Percentiles rank a stretch among this genome's conserved stretches.
Evolutionary conservation across 2,888 invertebrate species (phyloP).

Genomic region (Eurytoma californica): DNA sequence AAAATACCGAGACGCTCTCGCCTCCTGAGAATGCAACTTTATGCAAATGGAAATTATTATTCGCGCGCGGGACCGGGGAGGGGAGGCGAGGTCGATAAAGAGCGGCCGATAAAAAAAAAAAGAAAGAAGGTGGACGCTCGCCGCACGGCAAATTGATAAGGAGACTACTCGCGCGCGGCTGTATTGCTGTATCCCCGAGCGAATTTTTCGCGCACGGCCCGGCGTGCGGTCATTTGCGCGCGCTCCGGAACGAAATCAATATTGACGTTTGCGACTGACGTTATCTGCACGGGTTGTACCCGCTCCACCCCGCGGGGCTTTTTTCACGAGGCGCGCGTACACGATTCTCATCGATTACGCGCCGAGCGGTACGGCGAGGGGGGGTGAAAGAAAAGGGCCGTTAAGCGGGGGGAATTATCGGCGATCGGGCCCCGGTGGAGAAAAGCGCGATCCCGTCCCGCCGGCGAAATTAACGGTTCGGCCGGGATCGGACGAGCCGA

Average conservation of each 20-base stretch:
- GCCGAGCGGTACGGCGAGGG: too few species aligned
- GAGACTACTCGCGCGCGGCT: background rate
- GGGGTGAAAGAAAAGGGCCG: background rate
- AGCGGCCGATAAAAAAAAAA: conserved; percentile 4
- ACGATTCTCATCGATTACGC: too few species aligned
- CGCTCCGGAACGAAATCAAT: conserved; percentile 10
- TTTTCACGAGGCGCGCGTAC: too few species aligned
- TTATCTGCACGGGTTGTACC: background rate
- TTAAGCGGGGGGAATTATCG: conserved; percentile 38
- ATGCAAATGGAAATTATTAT: conserved; percentile 39
- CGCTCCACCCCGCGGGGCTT: too few species aligned
- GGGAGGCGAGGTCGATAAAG: conserved; percentile 10
- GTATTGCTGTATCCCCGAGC: background rate
- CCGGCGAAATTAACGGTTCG: conserved; percentile 33
- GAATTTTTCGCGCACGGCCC: background rate
- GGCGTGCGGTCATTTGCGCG: background rate
- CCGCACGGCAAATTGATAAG: conserved; percentile 10
- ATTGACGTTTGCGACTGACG: conserved; percentile 17
- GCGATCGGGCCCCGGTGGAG: conserved; percentile 1
- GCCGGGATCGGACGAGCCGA: conserved; percentile 12
- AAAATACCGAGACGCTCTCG: background rate
- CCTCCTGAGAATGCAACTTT: conserved; percentile 5
- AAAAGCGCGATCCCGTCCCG: conserved; percentile 16
- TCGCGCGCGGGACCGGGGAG: background rate
- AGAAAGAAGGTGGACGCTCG: background rate